Base-by-base conservation (phyloP, 2,888 invertebrate species). In the Steromphala cineraria region DNA sequence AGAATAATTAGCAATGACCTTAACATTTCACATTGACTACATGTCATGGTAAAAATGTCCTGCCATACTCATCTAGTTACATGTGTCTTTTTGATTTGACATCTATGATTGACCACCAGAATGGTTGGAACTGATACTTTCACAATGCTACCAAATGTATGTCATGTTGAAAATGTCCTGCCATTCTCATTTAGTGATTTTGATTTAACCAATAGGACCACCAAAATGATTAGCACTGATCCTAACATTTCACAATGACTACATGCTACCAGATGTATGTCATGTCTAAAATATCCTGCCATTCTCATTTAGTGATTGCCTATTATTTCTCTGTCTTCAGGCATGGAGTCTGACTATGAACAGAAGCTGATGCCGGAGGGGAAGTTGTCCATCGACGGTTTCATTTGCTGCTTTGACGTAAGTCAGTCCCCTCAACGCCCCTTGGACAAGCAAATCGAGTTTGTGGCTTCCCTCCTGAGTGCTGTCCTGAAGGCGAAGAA, bases 291-390 rank as follows among this genome's bases (percentile, higher is more conserved):
- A 21, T 52, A 10, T 53, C 56, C 19, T 19, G 19, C 56, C 19
- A 24, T 56, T 56, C 19, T 56, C n/a, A 56, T 67, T 8, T 31
- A 0, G 21, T 71, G 36, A 21, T 53, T 71, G 31, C 24, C 53
- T 46, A 55, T 28, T 75, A 74, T 56, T 75, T 79, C 56, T 80
- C 52, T 67, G 75, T 53, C 86, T 89, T 3, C 90, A 95, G 95
- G 99, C 81, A 97, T 99, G 91, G 99, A 99, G 94, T 98, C 98
- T 93, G 98, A 99, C 93, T 98, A 98, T 94, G 96, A 96, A 93
- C 95, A 97, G 84, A 95, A 98, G 94, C 97, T 98, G 0, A 91
- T 94, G 84, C 93, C 93, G 0, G 98, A 99, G 89, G 99, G 99
- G 0, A 96, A 97, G 93, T 95, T 99, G 82, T 95, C 95, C 87